Conservation (phyloP, 2,113 vertebrate genomes). For the Ammodytes dubius region DNA sequence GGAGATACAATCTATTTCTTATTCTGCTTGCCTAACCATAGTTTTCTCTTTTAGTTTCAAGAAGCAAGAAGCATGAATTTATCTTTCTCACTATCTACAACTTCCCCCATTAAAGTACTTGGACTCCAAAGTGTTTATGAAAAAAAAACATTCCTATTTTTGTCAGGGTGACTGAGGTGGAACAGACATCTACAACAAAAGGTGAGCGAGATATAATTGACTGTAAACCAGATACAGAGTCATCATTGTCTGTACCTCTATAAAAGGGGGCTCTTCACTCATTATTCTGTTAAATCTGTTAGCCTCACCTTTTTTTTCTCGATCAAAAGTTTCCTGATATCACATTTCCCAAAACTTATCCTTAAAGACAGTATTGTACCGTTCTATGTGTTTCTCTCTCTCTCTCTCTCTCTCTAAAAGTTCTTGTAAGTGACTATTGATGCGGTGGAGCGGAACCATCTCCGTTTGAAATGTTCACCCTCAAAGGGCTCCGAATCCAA, state of each 20-base stretch:
- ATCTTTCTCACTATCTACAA: slow-evolving; percentile 43
- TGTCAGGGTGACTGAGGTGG: slow-evolving; percentile 68
- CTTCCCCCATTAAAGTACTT: slow-evolving; percentile 60
- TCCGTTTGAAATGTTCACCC: slow-evolving; percentile 72
- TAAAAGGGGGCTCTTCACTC: slow-evolving; percentile 52
- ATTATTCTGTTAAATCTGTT: slow-evolving; percentile 55
- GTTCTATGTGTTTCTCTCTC: slow-evolving; percentile 58
- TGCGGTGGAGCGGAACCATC: slow-evolving; percentile 56
- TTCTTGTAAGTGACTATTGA: slow-evolving; percentile 67
- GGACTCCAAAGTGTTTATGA: slow-evolving; percentile 65
- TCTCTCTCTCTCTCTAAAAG: slow-evolving; percentile 66
- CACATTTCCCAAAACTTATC: slow-evolving; percentile 63
- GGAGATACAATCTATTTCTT: not conserved
- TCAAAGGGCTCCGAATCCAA: slow-evolving; percentile 77
- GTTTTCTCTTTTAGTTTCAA: slow-evolving; percentile 18
- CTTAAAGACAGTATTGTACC: slow-evolving; percentile 59
- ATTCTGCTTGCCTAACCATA: not conserved
- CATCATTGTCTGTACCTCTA: slow-evolving; percentile 52
- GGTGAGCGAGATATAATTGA: slow-evolving; percentile 69
- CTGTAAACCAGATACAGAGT: slow-evolving; percentile 59
- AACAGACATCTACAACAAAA: slow-evolving; percentile 64
- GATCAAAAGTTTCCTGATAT: slow-evolving; percentile 68
- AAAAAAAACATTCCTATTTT: slow-evolving; percentile 69
- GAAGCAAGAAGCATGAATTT: slow-evolving; percentile 23
- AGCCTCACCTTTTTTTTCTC: slow-evolving; percentile 52